phyloP scores from a whole-genome alignment of 2,797 vertebrate species.

The Lutjanus argentimaculatus region DNA sequence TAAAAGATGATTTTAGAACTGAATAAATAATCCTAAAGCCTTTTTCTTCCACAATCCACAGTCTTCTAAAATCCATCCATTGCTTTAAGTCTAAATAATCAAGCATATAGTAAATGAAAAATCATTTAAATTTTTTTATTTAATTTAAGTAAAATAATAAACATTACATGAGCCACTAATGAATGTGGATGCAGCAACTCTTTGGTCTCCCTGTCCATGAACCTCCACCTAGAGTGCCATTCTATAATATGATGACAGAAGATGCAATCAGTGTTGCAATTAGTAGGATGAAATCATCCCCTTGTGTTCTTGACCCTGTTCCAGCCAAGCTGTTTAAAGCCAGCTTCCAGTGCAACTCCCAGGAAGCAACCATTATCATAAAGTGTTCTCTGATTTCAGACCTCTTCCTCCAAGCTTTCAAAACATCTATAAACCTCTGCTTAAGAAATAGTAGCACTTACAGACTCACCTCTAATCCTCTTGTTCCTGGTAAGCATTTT shows the following conservation, averaged over 20 bases:
- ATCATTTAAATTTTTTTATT: background rate
- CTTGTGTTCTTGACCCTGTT: slow-evolving; percentile 70
- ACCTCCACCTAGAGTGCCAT: slow-evolving; percentile 49
- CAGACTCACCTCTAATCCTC: background rate
- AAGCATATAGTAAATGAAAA: slow-evolving; percentile 24
- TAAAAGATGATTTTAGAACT: slow-evolving; percentile 28
- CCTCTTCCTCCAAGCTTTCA: slow-evolving; percentile 25
- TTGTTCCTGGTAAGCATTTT: slow-evolving; percentile 7
- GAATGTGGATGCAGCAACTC: slow-evolving; percentile 35
- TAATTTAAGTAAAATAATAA: slow-evolving; percentile 10
- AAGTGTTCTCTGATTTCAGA: slow-evolving; percentile 39
- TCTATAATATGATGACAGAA: slow-evolving; percentile 68
- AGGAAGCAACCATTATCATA: slow-evolving; percentile 46
- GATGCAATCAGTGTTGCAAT: slow-evolving; percentile 75
- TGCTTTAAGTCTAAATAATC: slow-evolving; percentile 17
- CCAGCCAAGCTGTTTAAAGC: slow-evolving; percentile 58
- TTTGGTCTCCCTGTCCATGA: slow-evolving; percentile 27
- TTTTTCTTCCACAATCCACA: slow-evolving; percentile 11
- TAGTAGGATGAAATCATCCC: slow-evolving; percentile 68
- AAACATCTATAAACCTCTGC: slow-evolving; percentile 13
- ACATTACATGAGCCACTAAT: slow-evolving; percentile 8
- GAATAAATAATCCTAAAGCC: background rate
- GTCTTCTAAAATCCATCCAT: slow-evolving; percentile 13
- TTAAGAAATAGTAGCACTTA: slow-evolving; percentile 1
- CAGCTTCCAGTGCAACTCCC: slow-evolving; percentile 45